Evolutionary conservation across 35 echinoderm and acorn worm genomes (phyloP).

Genomic region (Patiria miniata): DNA sequence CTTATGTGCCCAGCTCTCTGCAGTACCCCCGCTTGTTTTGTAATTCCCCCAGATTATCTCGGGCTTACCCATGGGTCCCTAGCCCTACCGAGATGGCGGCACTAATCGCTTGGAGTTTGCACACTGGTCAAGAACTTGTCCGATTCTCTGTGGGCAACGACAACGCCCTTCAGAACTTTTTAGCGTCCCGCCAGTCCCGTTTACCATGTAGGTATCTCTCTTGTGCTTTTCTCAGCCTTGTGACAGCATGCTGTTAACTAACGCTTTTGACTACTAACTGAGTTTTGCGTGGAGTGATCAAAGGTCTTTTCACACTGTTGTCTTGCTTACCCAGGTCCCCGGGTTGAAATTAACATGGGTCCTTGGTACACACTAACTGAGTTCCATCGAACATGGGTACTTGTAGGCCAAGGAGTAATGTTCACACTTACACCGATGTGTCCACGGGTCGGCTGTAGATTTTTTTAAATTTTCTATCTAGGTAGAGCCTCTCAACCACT

Average conservation of each 20-base stretch:
- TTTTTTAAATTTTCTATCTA: too few species aligned
- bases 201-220: not conserved
- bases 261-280: too few species aligned
- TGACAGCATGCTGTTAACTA: not conserved
- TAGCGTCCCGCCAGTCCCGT: not conserved
- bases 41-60: not conserved
- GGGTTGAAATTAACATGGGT: too few species aligned
- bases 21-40: not conserved
- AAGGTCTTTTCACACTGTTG: too few species aligned
- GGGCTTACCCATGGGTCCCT: not conserved
- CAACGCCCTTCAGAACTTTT: not conserved
- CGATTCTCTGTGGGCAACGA: not conserved
- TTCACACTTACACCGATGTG: too few species aligned
- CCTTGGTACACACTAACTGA: too few species aligned
- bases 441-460: too few species aligned
- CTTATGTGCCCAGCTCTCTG: not conserved
- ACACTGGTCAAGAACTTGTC: not conserved
- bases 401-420: too few species aligned
- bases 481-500: too few species aligned
- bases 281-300: too few species aligned
- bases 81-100: not conserved
- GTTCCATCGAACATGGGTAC: too few species aligned
- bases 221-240: not conserved
- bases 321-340: too few species aligned
- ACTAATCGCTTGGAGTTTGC: not conserved